phyloP scores from a whole-genome alignment of 2,888 invertebrate species.

The Dermolepida albohirtum region DNA sequence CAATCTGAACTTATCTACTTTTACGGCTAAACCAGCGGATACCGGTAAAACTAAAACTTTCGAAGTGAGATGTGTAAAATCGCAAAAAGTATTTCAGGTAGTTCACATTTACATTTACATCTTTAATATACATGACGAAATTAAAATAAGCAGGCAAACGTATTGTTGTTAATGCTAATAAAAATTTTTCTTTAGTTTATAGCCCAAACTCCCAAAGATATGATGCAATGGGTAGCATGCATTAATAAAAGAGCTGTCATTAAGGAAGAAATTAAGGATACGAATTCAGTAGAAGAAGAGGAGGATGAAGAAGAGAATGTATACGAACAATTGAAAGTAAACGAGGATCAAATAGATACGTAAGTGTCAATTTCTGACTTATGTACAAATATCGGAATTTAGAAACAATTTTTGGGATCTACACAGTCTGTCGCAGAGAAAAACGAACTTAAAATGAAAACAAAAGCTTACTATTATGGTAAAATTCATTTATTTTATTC shows the following conservation, averaged over 20 bases:
- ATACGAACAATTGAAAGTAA: conserved; percentile 10
- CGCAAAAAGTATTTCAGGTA: conserved; percentile 34
- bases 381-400: too few species aligned
- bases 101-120: not conserved
- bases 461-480: too few species aligned
- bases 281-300: not conserved
- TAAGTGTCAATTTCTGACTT: not conserved
- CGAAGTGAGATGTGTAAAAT: conserved; percentile 18
- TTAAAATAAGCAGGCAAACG: too few species aligned
- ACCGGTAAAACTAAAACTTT: conserved; percentile 26
- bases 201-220: conserved; percentile 40
- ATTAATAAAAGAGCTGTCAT: conserved; percentile 15
- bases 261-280: not conserved
- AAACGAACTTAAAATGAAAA: too few species aligned
- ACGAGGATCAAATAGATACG: conserved; percentile 1
- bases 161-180: too few species aligned
- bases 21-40: conserved; percentile 21
- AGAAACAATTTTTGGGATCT: too few species aligned
- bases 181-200: conserved; percentile 28
- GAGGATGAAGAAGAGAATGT: conserved; percentile 11
- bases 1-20: conserved; percentile 12
- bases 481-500: too few species aligned
- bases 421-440: too few species aligned
- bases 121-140: not conserved
- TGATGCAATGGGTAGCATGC: conserved; percentile 40